Evolutionary conservation across 2,113 vertebrate genomes (phyloP).

Genomic region (Cottus gobio): DNA sequence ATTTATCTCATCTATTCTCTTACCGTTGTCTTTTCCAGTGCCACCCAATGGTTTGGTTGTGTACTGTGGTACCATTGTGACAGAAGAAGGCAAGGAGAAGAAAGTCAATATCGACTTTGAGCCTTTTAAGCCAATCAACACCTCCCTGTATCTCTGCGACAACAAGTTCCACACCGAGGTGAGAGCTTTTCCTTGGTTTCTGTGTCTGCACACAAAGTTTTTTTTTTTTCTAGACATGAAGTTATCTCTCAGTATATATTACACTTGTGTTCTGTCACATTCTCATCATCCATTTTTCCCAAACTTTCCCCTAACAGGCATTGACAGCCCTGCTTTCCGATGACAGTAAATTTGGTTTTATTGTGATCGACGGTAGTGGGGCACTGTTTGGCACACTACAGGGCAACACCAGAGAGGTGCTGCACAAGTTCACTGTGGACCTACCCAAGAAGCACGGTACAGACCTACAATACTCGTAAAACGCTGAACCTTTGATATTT

Average conservation of each 20-base stretch:
- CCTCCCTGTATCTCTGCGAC: conserved; percentile 98
- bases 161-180: conserved; percentile 99
- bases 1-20: conserved; percentile 6
- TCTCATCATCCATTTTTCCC: not conserved
- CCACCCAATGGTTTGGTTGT: conserved; percentile 99
- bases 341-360: conserved; percentile 99
- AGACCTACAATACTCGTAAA: not conserved
- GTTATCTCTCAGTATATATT: not conserved
- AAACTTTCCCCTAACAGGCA: conserved; percentile 82
- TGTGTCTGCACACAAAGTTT: not conserved
- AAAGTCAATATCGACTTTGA: conserved; percentile 99
- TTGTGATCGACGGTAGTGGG: conserved; percentile 98
- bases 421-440: conserved; percentile 99
- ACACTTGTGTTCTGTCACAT: not conserved
- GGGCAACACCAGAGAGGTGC: conserved; percentile 98
- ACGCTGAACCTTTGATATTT: not conserved
- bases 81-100: conserved; percentile 99
- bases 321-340: conserved; percentile 97
- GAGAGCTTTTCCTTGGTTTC: conserved; percentile 15
- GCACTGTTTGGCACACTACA: conserved; percentile 99
- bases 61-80: conserved; percentile 99
- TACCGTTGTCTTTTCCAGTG: conserved; percentile 85
- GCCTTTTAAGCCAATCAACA: conserved; percentile 99
- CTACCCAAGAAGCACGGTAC: conserved; percentile 99
- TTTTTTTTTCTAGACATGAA: not conserved